phyloP scores from a whole-genome alignment of 2,888 invertebrate genomes.

The Sabellastarte sp. region DNA sequence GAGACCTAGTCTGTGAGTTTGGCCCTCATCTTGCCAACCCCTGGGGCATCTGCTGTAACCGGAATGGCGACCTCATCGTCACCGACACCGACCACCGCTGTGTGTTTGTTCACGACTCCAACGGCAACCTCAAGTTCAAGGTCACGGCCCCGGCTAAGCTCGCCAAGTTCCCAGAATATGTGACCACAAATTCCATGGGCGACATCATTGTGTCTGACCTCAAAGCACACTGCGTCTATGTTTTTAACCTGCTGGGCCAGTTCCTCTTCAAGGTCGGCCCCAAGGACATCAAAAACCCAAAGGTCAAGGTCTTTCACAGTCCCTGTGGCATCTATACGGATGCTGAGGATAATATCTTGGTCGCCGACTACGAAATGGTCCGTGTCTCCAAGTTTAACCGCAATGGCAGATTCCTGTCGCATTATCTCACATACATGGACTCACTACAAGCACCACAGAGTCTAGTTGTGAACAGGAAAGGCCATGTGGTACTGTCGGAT shows the following conservation, averaged over 20 bases:
- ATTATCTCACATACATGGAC: constrained; percentile 9
- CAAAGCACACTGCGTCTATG: constrained; percentile 47
- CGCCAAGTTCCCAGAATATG: constrained; percentile 45
- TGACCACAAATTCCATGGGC: constrained; percentile 39
- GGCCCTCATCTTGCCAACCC: constrained; percentile 45
- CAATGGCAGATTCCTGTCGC: constrained; percentile 18
- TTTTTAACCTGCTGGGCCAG: constrained; percentile 37
- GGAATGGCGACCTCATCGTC: constrained; percentile 43
- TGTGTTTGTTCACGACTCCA: constrained; percentile 41
- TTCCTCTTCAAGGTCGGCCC: constrained; percentile 40
- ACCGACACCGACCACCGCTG: constrained; percentile 42
- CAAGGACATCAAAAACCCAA: constrained; percentile 41
- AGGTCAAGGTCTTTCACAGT: constrained; percentile 36
- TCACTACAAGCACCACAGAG: constrained; percentile 15
- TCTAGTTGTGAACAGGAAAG: constrained; percentile 16
- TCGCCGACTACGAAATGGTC: constrained; percentile 22
- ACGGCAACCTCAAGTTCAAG: constrained; percentile 34
- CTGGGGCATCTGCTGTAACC: constrained; percentile 45
- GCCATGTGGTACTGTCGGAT: no score
- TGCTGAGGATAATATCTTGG: constrained; percentile 18
- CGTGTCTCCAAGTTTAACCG: constrained; percentile 12
- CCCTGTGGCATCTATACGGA: constrained; percentile 50
- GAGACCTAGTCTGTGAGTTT: constrained; percentile 36
- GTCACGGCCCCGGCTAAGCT: constrained; percentile 35
- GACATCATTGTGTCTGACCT: constrained; percentile 52